phyloP scores from a whole-genome alignment of 2,888 invertebrate species.

The Neocrepidodera transversa region DNA sequence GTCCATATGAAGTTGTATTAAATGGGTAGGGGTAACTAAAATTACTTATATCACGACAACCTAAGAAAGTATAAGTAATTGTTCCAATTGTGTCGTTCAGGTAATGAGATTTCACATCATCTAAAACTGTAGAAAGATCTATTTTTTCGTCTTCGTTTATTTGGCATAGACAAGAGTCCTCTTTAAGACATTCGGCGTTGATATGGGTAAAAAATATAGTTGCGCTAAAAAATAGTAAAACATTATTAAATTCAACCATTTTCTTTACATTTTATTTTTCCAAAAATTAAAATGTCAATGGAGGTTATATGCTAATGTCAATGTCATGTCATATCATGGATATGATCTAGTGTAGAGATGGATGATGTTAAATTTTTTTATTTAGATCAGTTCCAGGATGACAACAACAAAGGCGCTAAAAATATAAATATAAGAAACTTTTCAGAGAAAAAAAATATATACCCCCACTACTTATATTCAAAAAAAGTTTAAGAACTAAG shows the following conservation, averaged over 20 bases:
- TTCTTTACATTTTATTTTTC: slow-evolving; percentile 14
- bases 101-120: slow-evolving; percentile 31
- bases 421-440: too few species aligned
- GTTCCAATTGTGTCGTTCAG: slow-evolving; percentile 41
- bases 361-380: neutral
- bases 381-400: too few species aligned
- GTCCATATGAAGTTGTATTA: too few species aligned
- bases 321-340: neutral
- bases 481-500: too few species aligned
- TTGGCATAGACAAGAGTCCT: slow-evolving; percentile 52
- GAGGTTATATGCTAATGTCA: neutral
- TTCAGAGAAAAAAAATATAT: too few species aligned
- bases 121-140: slow-evolving; percentile 44
- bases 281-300: neutral
- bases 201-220: slow-evolving; percentile 18
- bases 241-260: slow-evolving; percentile 12
- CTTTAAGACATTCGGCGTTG: slow-evolving; percentile 43
- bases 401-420: too few species aligned
- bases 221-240: slow-evolving; percentile 17
- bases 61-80: slow-evolving; percentile 54
- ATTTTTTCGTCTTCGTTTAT: slow-evolving; percentile 52
- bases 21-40: neutral
- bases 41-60: slow-evolving; percentile 48
- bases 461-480: too few species aligned
- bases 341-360: neutral